phyloP scores from a whole-genome alignment of 2,888 invertebrate species.

The Pammene fasciana region DNA sequence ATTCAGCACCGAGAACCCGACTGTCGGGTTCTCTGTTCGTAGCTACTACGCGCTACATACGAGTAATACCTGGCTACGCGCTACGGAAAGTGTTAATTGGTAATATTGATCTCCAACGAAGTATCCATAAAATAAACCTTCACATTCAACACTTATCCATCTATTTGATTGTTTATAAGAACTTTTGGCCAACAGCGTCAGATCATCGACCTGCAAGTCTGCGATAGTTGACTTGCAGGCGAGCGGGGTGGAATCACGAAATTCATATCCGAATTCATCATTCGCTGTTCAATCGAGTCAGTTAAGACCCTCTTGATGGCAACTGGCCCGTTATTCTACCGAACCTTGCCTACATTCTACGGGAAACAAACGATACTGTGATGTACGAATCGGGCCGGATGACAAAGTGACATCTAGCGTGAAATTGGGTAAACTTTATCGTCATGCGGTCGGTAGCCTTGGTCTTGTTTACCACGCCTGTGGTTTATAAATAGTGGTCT shows the following conservation, averaged over 20 bases:
- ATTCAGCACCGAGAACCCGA: no score
- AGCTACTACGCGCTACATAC: no score
- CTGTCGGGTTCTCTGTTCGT: no score
- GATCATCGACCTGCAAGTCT: constrained; percentile 65
- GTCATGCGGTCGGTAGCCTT: constrained; percentile 53
- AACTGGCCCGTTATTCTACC: constrained; percentile 11
- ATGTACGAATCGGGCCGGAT: constrained; percentile 43
- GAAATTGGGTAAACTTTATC: constrained; percentile 37
- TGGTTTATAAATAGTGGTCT: constrained; percentile 17
- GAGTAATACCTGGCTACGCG: no score
- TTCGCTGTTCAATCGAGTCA: constrained; percentile 82
- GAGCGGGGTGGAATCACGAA: constrained; percentile 68
- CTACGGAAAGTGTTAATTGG: no score
- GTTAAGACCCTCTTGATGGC: constrained; percentile 79
- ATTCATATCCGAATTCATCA: constrained; percentile 75
- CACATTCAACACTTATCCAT: no score
- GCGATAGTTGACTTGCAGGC: constrained; percentile 71
- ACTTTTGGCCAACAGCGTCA: constrained; percentile 75
- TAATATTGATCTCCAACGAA: no score
- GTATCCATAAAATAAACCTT: no score
- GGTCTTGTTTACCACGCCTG: constrained; percentile 49
- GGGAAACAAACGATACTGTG: constrained; percentile 49
- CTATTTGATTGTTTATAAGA: no score
- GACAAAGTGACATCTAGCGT: constrained; percentile 54
- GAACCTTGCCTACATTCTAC: constrained; percentile 20